These are phyloP conservation scores for Falco rusticolus DNA, from an alignment of 2,797 vertebrate genomes.

Conservation along the genomic window DNA sequence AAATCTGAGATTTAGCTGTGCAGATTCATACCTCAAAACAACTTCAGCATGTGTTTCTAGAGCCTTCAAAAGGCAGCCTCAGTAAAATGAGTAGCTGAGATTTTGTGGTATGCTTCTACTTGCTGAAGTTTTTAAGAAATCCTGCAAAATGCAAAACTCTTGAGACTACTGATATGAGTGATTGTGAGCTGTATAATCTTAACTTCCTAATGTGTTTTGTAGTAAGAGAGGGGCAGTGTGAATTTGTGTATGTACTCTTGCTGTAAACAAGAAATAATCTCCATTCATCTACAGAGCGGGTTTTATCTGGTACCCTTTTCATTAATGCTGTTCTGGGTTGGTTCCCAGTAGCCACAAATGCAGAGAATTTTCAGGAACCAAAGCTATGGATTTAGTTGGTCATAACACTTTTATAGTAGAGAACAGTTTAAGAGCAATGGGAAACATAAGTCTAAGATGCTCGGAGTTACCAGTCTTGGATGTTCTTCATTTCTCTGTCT, in stretches of 20 bases:
- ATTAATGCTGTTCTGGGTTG: not conserved
- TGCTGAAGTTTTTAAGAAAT: not conserved
- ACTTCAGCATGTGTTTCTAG: not conserved
- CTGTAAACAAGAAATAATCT: not conserved
- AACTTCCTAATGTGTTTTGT: not conserved
- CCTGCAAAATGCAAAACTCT: not conserved
- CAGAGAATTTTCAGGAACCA: not conserved
- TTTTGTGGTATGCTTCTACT: not conserved
- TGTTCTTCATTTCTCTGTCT: not conserved
- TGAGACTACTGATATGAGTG: not conserved
- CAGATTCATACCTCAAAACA: not conserved
- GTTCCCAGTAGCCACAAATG: not conserved
- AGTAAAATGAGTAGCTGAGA: not conserved
- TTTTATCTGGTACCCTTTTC: not conserved
- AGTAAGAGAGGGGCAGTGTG: not conserved
- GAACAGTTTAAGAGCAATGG: not conserved
- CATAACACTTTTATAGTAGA: not conserved
- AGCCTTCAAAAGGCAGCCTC: not conserved
- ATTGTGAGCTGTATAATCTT: not conserved
- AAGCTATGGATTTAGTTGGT: not conserved
- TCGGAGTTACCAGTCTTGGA: not conserved
- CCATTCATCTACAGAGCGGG: not conserved
- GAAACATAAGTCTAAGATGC: not conserved
- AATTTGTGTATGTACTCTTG: not conserved
- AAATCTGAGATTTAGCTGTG: not conserved